phyloP scores from a whole-genome alignment of 37 sponge, comb jelly and placozoan genomes.

The Amphimedon queenslandica region DNA sequence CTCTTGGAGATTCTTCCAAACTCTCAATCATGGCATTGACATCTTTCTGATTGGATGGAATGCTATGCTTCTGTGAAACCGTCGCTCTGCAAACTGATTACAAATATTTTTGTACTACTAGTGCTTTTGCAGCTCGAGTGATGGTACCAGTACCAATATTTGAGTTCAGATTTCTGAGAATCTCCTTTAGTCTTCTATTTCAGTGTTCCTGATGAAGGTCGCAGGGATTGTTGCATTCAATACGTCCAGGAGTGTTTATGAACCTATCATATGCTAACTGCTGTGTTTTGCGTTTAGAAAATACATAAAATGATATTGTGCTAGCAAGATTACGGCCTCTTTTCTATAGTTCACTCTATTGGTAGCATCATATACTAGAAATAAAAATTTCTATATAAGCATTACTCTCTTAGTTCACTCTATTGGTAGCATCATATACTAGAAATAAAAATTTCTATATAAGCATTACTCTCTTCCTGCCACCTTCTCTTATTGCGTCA shows the following conservation, averaged over 20 bases:
- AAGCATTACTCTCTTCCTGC: slow-evolving; percentile 28
- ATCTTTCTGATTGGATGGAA: no score
- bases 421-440: slow-evolving; percentile 10
- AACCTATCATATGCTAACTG: neutral
- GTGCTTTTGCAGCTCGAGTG: neutral
- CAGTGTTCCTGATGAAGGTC: neutral
- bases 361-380: no score
- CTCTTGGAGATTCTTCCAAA: no score
- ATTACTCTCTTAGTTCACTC: no score
- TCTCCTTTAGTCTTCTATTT: neutral
- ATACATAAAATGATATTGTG: no score
- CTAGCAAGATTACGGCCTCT: slow-evolving; percentile 32
- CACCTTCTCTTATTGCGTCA: slow-evolving; percentile 50
- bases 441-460: slow-evolving; percentile 38
- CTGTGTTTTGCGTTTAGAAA: neutral
- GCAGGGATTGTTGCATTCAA: neutral
- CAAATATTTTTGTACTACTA: neutral
- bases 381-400: no score
- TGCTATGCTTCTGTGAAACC: no score
- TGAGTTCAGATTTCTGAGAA: neutral
- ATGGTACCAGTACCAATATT: neutral
- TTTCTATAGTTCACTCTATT: no score
- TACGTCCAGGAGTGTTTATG: neutral
- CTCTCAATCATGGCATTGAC: no score
- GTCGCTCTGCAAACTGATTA: neutral